Evolutionary conservation across 2,113 vertebrate species (phyloP), one percentile per base, ranked within the genome.

Genomic region (Mus musculus): DNA sequence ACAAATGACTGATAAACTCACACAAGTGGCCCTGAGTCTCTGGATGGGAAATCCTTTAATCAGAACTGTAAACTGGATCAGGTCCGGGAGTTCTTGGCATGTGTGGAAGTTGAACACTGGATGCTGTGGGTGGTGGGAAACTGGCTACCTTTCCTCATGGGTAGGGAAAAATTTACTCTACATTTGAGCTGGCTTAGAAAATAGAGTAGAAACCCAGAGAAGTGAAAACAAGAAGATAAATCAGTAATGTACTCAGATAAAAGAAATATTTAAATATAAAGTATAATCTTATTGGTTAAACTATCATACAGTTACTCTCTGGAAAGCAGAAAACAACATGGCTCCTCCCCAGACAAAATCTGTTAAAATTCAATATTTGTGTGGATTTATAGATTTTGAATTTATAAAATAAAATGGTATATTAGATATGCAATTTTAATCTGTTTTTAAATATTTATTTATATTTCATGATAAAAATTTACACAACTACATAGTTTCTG

Each of bases 141-240:
- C 7, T 1, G n/a, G 24, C 33, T 59, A 26, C 69, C 17, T 81
- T 65, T 76, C 36, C n/a, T 28, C 78, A 26, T 16, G 69, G 46
- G 11, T 61, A 81, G 73, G 36, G 39, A 89, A 73, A 92, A 69
- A n/a, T 28, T 87, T 78, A 22, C 17, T n/a, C 20, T 65, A n/a
- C 12, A 24, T 97, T 88, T 92, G 93, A 30, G 54, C 52, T 93
- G 63, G 1, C 78, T 93, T 65, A 87, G 54, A 89, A 95, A 91
- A 91, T 9, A 11, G 0, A 56, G n/a, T 30, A 85, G 59, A 65
- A 88, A 80, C 52, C 11, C 36, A 93, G 6, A 56, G 78, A 77
- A 67, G 7, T 59, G 10, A 75, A 89, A 91, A 94, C 5, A 14
- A 77, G 46, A 46, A 80, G 2, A 14, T 14, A 67, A 84, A 73